phyloP scores from a whole-genome alignment of 2,888 invertebrate genomes.

The Marronus borbonicus region DNA sequence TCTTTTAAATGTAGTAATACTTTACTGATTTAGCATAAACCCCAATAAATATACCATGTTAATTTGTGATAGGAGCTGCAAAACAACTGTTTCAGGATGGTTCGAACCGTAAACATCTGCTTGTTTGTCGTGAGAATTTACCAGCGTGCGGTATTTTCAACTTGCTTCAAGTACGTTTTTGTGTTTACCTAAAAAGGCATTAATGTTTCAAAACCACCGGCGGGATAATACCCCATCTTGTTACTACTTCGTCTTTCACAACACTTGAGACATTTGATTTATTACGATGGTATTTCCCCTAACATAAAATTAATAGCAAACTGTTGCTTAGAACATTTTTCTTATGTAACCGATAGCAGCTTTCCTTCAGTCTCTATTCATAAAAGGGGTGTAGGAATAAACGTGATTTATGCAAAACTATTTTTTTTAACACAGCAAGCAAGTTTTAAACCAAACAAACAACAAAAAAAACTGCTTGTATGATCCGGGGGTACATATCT shows the following conservation, averaged over 20 bases:
- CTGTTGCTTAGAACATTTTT: slow-evolving; percentile 2
- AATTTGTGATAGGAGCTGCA: slow-evolving; percentile 32
- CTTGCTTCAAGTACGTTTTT: slow-evolving; percentile 35
- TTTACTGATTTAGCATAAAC: slow-evolving; percentile 8
- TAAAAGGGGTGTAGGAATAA: no score
- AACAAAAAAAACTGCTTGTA: no score
- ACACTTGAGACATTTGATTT: slow-evolving; percentile 14
- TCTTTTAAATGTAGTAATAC: slow-evolving; percentile 12
- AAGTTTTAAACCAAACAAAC: no score
- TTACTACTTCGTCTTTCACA: neutral
- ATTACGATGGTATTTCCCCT: neutral
- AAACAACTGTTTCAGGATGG: slow-evolving; percentile 34
- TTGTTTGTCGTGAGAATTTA: slow-evolving; percentile 38
- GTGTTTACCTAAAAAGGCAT: slow-evolving; percentile 33
- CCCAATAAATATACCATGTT: slow-evolving; percentile 20
- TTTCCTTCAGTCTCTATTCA: neutral
- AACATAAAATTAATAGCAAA: neutral
- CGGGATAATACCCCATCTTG: slow-evolving; percentile 14
- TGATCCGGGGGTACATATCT: no score
- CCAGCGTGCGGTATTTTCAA: slow-evolving; percentile 34
- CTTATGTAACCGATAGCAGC: neutral
- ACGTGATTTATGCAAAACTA: no score
- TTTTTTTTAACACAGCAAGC: no score
- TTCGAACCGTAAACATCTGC: slow-evolving; percentile 39
- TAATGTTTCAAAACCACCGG: slow-evolving; percentile 22